Conservation (phyloP, 1,140 invertebrate genomes). For the Lethocerus indicus region DNA sequence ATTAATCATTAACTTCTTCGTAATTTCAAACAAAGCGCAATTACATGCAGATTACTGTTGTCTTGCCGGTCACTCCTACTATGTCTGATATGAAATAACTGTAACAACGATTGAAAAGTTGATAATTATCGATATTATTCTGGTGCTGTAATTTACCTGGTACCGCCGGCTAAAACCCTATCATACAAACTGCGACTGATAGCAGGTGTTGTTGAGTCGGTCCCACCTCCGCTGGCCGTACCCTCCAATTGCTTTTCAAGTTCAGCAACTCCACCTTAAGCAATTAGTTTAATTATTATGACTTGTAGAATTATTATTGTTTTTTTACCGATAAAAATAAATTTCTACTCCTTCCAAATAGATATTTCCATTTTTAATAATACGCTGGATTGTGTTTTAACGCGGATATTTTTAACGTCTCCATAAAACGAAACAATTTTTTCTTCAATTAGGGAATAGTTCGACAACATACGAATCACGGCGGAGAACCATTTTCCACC, state of each 20-base stretch:
- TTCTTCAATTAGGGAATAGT: no score
- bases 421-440: no score
- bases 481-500: no score
- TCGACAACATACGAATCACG: no score
- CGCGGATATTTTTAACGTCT: no score
- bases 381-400: no score
- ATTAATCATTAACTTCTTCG: no score
- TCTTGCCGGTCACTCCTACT: neutral
- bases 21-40: no score
- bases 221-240: conserved; percentile 23
- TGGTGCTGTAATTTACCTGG: conserved; percentile 4
- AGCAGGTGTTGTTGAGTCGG: conserved; percentile 31
- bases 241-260: conserved; percentile 53
- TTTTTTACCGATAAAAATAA: neutral
- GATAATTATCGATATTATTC: neutral
- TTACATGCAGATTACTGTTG: no score
- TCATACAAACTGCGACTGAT: conserved; percentile 55
- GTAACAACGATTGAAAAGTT: neutral
- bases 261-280: conserved; percentile 53
- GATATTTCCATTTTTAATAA: no score
- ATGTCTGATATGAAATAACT: neutral
- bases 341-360: no score
- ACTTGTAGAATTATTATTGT: neutral
- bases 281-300: neutral
- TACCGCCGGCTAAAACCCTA: conserved; percentile 19